These are phyloP conservation scores for Zaprionus bogoriensis DNA, from an alignment of 2,888 invertebrate species.

Conservation along the genomic window DNA sequence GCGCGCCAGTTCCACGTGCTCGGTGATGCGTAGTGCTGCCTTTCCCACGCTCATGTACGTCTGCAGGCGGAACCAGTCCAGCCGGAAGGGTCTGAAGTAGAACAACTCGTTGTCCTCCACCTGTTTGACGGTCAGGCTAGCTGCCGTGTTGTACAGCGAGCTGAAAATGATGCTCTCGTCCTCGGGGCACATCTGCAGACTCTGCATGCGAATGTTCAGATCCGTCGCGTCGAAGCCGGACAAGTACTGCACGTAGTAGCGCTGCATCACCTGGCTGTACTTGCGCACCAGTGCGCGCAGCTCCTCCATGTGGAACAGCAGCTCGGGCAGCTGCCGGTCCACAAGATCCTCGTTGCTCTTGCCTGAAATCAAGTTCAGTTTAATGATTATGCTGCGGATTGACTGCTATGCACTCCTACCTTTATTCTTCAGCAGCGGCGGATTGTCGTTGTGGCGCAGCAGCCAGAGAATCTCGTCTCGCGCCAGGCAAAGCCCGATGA, in stretches of 20 bases:
- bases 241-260: slow-evolving; percentile 98
- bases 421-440: slow-evolving; percentile 93
- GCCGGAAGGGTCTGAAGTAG: slow-evolving; percentile 96
- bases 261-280: slow-evolving; percentile 97
- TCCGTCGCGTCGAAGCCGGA: slow-evolving; percentile 97
- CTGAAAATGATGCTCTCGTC: slow-evolving; percentile 97
- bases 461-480: slow-evolving; percentile 99
- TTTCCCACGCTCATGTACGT: slow-evolving; percentile 95
- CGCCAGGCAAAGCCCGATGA: slow-evolving; percentile 97
- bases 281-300: slow-evolving; percentile 96
- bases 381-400: neutral
- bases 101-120: slow-evolving; percentile 98
- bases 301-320: slow-evolving; percentile 99
- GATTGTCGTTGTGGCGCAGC: slow-evolving; percentile 97
- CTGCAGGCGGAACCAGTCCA: slow-evolving; percentile 99
- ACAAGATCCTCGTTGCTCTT: slow-evolving; percentile 94
- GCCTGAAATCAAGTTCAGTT: slow-evolving; percentile 47
- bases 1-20: slow-evolving; percentile 93
- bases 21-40: slow-evolving; percentile 89
- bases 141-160: slow-evolving; percentile 94
- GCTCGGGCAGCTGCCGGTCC: slow-evolving; percentile 97
- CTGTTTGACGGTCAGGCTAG: slow-evolving; percentile 94
- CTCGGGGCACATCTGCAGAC: slow-evolving; percentile 92
- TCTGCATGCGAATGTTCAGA: slow-evolving; percentile 92
- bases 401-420: slow-evolving; percentile 81